phyloP scores from a whole-genome alignment of 2,113 vertebrate species.

The Hypomesus transpacificus region DNA sequence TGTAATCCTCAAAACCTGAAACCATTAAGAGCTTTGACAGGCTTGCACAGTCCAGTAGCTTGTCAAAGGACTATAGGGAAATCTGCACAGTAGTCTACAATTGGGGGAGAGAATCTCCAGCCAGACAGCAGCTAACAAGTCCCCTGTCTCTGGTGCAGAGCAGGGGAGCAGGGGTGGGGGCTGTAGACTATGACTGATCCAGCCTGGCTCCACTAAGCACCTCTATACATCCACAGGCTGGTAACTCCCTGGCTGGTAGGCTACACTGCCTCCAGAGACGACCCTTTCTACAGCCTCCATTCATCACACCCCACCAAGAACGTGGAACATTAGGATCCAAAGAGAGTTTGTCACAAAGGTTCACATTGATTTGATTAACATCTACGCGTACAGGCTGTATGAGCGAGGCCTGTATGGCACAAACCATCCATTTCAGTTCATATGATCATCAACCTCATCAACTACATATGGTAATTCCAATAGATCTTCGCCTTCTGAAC shows the following conservation, averaged over 20 bases:
- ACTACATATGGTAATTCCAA: too few relatives aligned
- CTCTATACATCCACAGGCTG: conserved; percentile 9
- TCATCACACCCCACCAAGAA: conserved; percentile 16
- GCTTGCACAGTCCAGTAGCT: conserved; percentile 46
- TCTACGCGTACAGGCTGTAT: too few relatives aligned
- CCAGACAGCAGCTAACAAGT: conserved; percentile 54
- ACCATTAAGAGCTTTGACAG: conserved; percentile 48
- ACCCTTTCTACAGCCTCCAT: conserved; percentile 25
- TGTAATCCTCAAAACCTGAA: conserved; percentile 30
- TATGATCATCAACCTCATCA: too few relatives aligned
- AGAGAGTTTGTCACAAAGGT: not conserved
- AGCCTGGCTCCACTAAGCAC: conserved; percentile 46
- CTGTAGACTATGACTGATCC: conserved; percentile 44
- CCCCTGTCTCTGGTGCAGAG: conserved; percentile 37
- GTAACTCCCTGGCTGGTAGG: conserved; percentile 8
- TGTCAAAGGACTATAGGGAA: conserved; percentile 45
- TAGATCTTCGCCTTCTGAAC: too few relatives aligned
- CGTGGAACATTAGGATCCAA: conserved; percentile 9
- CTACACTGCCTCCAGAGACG: conserved; percentile 21
- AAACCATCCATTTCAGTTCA: too few relatives aligned
- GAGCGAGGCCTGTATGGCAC: too few relatives aligned
- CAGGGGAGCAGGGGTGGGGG: conserved; percentile 32
- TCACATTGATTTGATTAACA: not conserved
- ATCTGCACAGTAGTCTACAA: conserved; percentile 38
- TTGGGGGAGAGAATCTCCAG: conserved; percentile 34